Base-by-base conservation (phyloP, 2,113 vertebrate species). In the Protobothrops flavoviridis region DNA sequence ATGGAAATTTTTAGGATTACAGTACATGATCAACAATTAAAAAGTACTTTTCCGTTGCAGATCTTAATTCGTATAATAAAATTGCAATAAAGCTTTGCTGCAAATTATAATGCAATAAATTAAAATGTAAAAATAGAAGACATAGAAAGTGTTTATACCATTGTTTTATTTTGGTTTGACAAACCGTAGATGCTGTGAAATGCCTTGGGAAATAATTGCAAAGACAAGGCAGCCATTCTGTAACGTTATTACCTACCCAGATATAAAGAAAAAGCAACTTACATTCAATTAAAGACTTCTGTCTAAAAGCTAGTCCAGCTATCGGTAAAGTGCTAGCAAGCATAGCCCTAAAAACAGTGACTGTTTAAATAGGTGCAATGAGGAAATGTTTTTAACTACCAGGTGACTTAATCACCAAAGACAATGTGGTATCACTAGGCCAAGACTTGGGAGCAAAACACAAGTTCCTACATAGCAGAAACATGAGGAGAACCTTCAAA, bases 41-140 rank as follows among this genome's bases (percentile, higher is more conserved):
- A n/a, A 21, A 21, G 33, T 26, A 20, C 10, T 24, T 21, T 91
- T 56, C 26, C 20, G n/a, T 57, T 5, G 29, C 39, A 57, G 43
- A 85, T 15, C 1, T 43, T 57, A 55, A 55, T 57, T 17, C 7
- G 0, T 55, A 29, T 48, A 74, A 81, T 39, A 81, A 39, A 39
- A 81, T 81, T 81, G 69, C n/a, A 81, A 81, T 20, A 33, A 39
- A 81, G n/a, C 15, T 39, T 81, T 81, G 69, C 69, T 81, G n/a
- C n/a, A 39, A 81, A 81, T 81, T 92, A 93, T 91, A 3, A 94
- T 95, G 89, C 29, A 89, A 24, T 61, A 92, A 94, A 93, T 92
- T 94, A 93, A 93, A 93, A 48, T 91, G 48, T 9, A 52, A 39
- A 81, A 91, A 91, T 24, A 2, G 33, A 95, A 94, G 43, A 91